Evolutionary conservation across 2,888 invertebrate species (phyloP), one percentile per base, ranked within the genome.

Genomic region (Artemia sp.): DNA sequence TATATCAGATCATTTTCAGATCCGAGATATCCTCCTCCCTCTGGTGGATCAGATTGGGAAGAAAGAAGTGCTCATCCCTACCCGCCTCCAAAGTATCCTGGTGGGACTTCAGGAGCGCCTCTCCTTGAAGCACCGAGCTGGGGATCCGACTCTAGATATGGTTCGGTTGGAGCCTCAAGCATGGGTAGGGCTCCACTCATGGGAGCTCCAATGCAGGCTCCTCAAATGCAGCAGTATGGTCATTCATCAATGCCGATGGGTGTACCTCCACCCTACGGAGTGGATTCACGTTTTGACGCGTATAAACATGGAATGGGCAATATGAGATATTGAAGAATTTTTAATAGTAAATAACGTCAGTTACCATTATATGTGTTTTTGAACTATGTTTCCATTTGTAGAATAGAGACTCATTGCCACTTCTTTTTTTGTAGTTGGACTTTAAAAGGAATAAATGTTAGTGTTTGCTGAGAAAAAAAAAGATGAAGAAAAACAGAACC

Each of bases 241-340:
- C 58, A 58, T 58, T 58, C 58, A 58, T n/a, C 19, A 19, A 8
- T 58, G 58, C 58, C 58, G n/a, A 8, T 58, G 58, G 19, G 58
- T 10, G 58, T n/a, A 58, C n/a, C 19, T 14, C n/a, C 58, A 58
- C n/a, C n/a, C n/a, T 58, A 58, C 58, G n/a, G n/a, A 58, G n/a
- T 19, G n/a, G 58, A 58, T 58, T n/a, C 58, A 14, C n/a, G 58
- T n/a, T 58, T 58, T 58, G 58, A 58, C 19, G 58, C 58, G 8
- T 58, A 58, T 58, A 58, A 58, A 58, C 58, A 58, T 58, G 58
- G 58, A 8, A 58, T 58, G 58, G 58, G 58, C 19, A 58, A 58
- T 19, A 14, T 58, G 58, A 58, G 58, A 19, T 58, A 58, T 58
- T 58, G 58, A 58, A 58, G 38, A 38, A 38, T 38, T 38, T 38